phyloP scores from a whole-genome alignment of 2,888 invertebrate species.

The Serrognathus titanus region DNA sequence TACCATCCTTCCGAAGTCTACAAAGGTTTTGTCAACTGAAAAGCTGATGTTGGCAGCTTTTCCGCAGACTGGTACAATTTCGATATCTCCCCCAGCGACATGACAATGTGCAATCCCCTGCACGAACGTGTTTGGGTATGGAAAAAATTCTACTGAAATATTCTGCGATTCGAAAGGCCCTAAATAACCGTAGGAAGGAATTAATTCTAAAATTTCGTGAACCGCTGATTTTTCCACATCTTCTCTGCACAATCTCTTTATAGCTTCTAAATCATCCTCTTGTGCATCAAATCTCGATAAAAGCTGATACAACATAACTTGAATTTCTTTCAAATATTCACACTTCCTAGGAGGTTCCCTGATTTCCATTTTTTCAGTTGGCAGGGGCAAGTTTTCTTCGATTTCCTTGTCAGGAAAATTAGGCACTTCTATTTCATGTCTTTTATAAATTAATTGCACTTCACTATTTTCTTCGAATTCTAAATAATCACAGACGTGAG shows the following conservation, averaged over 20 bases:
- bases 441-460: neutral
- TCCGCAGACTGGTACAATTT: constrained; percentile 52
- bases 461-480: neutral
- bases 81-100: constrained; percentile 57
- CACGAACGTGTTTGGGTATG: constrained; percentile 48
- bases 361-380: neutral
- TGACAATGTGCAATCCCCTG: constrained; percentile 53
- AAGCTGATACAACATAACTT: constrained; percentile 20
- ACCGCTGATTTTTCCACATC: constrained; percentile 44
- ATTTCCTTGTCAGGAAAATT: neutral
- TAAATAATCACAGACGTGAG: neutral
- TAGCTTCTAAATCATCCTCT: constrained; percentile 11
- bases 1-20: constrained; percentile 49
- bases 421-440: constrained; percentile 5
- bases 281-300: constrained; percentile 12
- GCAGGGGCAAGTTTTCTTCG: neutral
- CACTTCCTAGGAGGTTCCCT: constrained; percentile 6
- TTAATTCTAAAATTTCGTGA: constrained; percentile 49
- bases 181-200: constrained; percentile 53
- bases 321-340: constrained; percentile 20
- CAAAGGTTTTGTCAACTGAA: constrained; percentile 44
- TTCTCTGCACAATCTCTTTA: constrained; percentile 7
- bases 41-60: constrained; percentile 54
- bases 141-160: constrained; percentile 52
- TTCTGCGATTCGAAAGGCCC: constrained; percentile 53